These are phyloP conservation scores for Eupithecia subumbrata DNA, from an alignment of 2,888 invertebrate genomes.

Conservation along the genomic window DNA sequence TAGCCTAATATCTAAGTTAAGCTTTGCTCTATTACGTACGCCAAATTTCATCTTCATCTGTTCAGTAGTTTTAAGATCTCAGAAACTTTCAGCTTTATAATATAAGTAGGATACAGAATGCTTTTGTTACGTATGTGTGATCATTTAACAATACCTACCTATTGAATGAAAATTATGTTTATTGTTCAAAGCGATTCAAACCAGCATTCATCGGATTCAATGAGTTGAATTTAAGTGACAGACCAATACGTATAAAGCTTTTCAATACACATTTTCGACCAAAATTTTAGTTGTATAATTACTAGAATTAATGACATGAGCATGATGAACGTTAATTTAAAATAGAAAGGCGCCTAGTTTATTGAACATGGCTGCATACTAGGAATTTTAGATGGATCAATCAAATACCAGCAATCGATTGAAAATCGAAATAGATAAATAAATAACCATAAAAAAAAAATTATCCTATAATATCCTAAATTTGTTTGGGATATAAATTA, in stretches of 20 bases:
- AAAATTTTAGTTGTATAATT: not conserved
- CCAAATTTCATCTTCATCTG: too few relatives aligned
- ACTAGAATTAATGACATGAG: not conserved
- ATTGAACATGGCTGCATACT: too few relatives aligned
- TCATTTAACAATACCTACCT: not conserved
- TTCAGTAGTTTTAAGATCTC: too few relatives aligned
- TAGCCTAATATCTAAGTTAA: too few relatives aligned
- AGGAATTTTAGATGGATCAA: too few relatives aligned
- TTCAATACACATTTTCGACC: not conserved
- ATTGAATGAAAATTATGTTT: not conserved
- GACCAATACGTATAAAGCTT: not conserved
- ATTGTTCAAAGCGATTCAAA: not conserved
- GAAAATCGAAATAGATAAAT: not conserved
- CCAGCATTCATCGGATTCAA: not conserved
- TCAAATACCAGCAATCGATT: not conserved
- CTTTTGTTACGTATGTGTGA: not conserved
- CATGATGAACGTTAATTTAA: not conserved
- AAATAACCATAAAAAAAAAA: too few relatives aligned
- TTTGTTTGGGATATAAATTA: too few relatives aligned
- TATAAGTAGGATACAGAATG: too few relatives aligned
- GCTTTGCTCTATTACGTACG: too few relatives aligned
- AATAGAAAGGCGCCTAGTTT: not conserved
- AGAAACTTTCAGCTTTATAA: too few relatives aligned
- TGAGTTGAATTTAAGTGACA: not conserved
- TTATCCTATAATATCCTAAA: too few relatives aligned